Conservation (phyloP, 2,888 invertebrate species). For the Campoplex nolae region DNA sequence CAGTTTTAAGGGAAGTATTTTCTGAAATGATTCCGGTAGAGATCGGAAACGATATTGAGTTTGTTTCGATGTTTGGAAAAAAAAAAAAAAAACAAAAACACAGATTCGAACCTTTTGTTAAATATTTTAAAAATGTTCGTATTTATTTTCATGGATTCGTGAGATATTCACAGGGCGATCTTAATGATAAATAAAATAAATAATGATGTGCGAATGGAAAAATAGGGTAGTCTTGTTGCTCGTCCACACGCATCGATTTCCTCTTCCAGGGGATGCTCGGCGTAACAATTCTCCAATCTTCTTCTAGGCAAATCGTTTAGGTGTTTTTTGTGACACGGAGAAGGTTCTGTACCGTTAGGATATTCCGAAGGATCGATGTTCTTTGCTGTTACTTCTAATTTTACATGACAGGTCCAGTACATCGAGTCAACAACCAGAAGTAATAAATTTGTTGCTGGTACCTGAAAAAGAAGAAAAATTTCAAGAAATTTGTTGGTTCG, state of each 20-base stretch:
- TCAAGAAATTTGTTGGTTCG: background rate
- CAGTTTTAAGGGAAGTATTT: too few species aligned
- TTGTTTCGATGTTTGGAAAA: background rate
- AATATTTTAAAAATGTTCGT: constrained; percentile 51
- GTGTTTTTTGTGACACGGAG: constrained; percentile 91
- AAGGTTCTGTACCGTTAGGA: constrained; percentile 83
- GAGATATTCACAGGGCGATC: constrained; percentile 65
- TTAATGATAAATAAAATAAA: constrained; percentile 67
- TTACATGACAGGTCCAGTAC: constrained; percentile 85
- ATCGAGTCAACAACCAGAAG: constrained; percentile 89
- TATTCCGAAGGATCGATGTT: constrained; percentile 84
- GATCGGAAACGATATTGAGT: background rate
- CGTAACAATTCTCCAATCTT: constrained; percentile 91
- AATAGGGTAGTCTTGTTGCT: constrained; percentile 77
- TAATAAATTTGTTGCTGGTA: constrained; percentile 92
- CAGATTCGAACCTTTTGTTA: background rate
- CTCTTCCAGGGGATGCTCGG: constrained; percentile 89
- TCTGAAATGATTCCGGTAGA: too few species aligned
- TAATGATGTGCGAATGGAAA: constrained; percentile 63
- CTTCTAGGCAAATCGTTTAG: constrained; percentile 89
- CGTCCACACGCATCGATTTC: constrained; percentile 85
- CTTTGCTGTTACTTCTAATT: constrained; percentile 85
- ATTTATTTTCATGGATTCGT: background rate
- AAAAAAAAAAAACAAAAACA: background rate
- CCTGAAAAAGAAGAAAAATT: constrained; percentile 78